Evolutionary conservation across 2,888 invertebrate genomes (phyloP), one percentile per base, ranked within the genome.

Genomic region (Leptinotarsa haldemani): DNA sequence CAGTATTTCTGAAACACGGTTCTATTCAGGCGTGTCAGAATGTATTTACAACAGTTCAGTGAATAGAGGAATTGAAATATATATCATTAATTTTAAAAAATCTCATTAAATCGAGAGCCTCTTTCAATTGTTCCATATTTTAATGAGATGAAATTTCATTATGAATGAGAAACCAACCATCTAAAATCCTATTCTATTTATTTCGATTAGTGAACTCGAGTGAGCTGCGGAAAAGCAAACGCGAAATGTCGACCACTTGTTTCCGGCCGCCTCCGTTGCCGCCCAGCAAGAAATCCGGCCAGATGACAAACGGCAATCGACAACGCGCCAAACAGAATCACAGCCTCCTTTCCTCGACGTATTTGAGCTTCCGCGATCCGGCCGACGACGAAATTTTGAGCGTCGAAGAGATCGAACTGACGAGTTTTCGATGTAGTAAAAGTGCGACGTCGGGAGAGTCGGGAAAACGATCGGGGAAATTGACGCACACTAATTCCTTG

Each of bases 211-310:
- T 67, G 56, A 71, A 70, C 56, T 68, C 68, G 71, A 71, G 68
- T 46, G 69, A 69, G 65, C 67, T 56, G 67, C 53, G 70, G 52
- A 72, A 75, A 74, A 74, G 61, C 53, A 56, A 67, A 71, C 71
- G 52, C 68, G 71, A 75, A 70, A 90, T 90, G 90, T 89, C 90
- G 77, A 90, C 90, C 78, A 89, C 89, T 75, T 90, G 90, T 82
- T 88, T 90, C 82, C 90, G 90, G 4, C 90, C 90, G 63, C 90
- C 90, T 64, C 90, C 90, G 16, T 84, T 91, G 76, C 91, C 90
- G 20, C 90, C 90, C 12, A 90, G 89, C 81, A 90, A 90, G 79
- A 87, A 86, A 79, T 83, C 86, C n/a, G 74, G 47, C 71, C 78
- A 72, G 16, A 30, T 69, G 63, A 68, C 71, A 65, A 56, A 74